A percentile compares a stretch with the other conserved stretches of the same genome.
These are phyloP conservation scores for Stratiolaelaps scimitus DNA, from an alignment of 1,140 invertebrate species.

Conservation along the genomic window DNA sequence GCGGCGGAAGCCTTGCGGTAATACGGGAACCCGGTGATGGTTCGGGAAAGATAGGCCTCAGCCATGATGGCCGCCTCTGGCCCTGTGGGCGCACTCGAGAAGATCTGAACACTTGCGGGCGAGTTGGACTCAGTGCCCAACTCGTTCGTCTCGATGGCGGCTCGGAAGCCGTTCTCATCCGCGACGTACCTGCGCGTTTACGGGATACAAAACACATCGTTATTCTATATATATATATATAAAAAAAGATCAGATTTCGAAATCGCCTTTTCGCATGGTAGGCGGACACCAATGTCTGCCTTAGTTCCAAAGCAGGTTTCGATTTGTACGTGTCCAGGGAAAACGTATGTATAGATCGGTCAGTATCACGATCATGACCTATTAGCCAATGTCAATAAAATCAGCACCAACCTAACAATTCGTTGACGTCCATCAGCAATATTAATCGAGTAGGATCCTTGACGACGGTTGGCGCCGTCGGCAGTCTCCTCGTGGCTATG, in stretches of 20 bases:
- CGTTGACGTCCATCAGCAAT: constrained; percentile 9
- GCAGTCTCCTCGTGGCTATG: constrained; percentile 24
- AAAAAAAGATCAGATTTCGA: too few species aligned
- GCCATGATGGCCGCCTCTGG: constrained; percentile 13
- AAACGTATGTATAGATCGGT: too few species aligned
- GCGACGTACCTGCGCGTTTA: constrained; percentile 31
- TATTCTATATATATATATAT: too few species aligned
- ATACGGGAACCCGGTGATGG: constrained; percentile 20
- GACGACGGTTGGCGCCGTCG: constrained; percentile 6
- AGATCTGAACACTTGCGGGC: constrained; percentile 31
- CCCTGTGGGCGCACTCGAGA: constrained; percentile 30
- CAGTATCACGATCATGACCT: too few species aligned
- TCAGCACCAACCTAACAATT: constrained; percentile 13
- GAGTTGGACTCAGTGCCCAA: constrained; percentile 33
- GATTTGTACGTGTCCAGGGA: too few species aligned
- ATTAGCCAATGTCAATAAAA: too few species aligned
- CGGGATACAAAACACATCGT: too few species aligned
- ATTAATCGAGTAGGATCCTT: constrained; percentile 4
- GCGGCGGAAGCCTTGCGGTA: constrained; percentile 1
- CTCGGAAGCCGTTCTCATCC: constrained; percentile 35
- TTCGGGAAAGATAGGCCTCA: constrained; percentile 6
- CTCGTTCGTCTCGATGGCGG: constrained; percentile 33
- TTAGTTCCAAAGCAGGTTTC: too few species aligned
- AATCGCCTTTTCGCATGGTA: too few species aligned
- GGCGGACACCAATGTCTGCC: too few species aligned